Evolutionary conservation across 2,888 invertebrate species (phyloP).

Genomic region (Dysmachus trigonus): DNA sequence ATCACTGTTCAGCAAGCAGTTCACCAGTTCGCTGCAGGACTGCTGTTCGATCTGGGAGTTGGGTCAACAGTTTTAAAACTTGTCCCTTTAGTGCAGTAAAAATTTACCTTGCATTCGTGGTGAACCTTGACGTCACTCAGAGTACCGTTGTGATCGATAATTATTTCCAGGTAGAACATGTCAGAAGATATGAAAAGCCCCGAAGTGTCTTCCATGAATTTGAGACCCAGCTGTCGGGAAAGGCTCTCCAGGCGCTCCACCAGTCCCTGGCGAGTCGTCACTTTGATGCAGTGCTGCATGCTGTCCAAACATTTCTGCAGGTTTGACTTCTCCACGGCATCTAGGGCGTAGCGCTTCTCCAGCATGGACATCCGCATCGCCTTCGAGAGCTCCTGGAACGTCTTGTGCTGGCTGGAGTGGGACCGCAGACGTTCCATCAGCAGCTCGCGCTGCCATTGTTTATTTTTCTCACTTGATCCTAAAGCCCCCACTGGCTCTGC

Average conservation of each 20-base stretch:
- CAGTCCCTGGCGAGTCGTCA: slow-evolving; percentile 88
- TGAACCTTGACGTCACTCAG: slow-evolving; percentile 91
- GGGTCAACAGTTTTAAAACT: background rate
- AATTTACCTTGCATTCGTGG: slow-evolving; percentile 82
- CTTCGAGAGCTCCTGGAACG: slow-evolving; percentile 87
- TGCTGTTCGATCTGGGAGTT: slow-evolving; percentile 70
- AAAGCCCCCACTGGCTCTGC: slow-evolving; percentile 10
- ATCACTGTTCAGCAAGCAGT: slow-evolving; percentile 84
- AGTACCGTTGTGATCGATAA: slow-evolving; percentile 82
- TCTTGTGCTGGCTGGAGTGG: slow-evolving; percentile 81
- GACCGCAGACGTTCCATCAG: slow-evolving; percentile 92
- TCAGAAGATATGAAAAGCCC: slow-evolving; percentile 92
- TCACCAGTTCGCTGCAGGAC: slow-evolving; percentile 88
- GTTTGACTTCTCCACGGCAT: slow-evolving; percentile 83
- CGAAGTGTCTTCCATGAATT: slow-evolving; percentile 85
- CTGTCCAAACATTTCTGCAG: slow-evolving; percentile 91
- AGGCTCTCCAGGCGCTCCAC: slow-evolving; percentile 91
- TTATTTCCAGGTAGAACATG: slow-evolving; percentile 94
- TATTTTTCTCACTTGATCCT: slow-evolving; percentile 67
- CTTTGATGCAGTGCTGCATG: slow-evolving; percentile 92
- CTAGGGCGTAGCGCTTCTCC: slow-evolving; percentile 89
- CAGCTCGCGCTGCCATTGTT: slow-evolving; percentile 83
- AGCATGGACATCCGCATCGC: slow-evolving; percentile 85
- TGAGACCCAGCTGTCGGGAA: slow-evolving; percentile 88
- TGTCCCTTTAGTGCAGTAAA: background rate